Conservation (phyloP, 2,888 invertebrate species). For the Mimachlamys varia region DNA sequence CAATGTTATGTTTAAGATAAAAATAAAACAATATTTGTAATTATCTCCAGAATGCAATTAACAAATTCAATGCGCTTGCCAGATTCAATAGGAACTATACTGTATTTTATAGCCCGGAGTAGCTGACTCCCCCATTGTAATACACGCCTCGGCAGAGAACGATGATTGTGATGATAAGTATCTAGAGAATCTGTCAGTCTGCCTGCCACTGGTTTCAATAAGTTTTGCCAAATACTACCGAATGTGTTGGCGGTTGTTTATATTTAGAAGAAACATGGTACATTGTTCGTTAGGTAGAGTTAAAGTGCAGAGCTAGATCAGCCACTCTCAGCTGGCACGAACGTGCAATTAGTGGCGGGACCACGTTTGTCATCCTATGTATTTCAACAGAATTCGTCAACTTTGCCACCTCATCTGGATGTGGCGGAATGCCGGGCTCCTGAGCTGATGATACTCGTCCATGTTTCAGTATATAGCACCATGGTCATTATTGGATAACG, state of each 20-base stretch:
- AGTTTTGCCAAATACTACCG: conserved; percentile 22
- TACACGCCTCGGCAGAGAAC: background rate
- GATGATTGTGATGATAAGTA: background rate
- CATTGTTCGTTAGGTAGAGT: background rate
- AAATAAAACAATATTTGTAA: background rate
- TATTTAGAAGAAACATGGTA: background rate
- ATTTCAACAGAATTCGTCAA: conserved; percentile 4
- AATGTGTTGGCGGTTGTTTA: conserved; percentile 6
- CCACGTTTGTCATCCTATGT: background rate
- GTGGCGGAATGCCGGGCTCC: background rate
- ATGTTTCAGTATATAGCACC: background rate
- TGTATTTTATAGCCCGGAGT: background rate
- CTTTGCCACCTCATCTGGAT: background rate
- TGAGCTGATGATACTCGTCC: background rate
- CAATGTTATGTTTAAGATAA: background rate
- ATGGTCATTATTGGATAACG: no score
- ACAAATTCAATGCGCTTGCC: background rate
- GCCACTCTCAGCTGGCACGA: background rate
- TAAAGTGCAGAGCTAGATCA: background rate
- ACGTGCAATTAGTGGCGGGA: background rate
- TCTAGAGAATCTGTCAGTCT: conserved; percentile 14
- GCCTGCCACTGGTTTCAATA: conserved; percentile 31
- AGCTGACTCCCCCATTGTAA: background rate
- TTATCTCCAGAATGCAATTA: conserved; percentile 16
- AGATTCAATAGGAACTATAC: background rate